Conservation (phyloP, 1,140 invertebrate genomes). For the Onthophagus taurus region DNA sequence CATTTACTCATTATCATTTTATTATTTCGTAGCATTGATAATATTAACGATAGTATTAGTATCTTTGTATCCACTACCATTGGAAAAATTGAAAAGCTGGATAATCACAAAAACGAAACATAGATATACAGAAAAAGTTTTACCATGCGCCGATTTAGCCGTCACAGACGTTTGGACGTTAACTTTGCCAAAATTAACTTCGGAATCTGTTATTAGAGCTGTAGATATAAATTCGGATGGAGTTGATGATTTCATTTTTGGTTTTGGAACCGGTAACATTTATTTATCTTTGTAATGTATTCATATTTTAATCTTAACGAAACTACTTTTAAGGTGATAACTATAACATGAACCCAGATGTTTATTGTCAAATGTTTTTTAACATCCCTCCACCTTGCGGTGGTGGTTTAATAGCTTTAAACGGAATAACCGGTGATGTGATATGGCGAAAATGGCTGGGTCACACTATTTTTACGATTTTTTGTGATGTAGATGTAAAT, state of each 20-base stretch:
- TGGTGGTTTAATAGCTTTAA: conserved; percentile 67
- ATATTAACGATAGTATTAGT: conserved; percentile 52
- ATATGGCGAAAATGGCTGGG: conserved; percentile 67
- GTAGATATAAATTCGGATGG: conserved; percentile 67
- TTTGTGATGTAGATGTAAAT: conserved; percentile 66
- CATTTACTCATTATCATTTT: not conserved
- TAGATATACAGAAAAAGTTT: conserved; percentile 32
- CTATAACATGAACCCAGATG: conserved; percentile 25
- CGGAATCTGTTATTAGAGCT: conserved; percentile 63
- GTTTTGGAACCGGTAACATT: conserved; percentile 63
- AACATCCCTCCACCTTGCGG: conserved; percentile 54
- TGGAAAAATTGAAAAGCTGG: conserved; percentile 51
- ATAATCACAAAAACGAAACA: conserved; percentile 32
- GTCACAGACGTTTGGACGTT: conserved; percentile 61
- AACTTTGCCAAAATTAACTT: conserved; percentile 62
- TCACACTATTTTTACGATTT: conserved; percentile 65
- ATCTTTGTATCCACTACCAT: conserved; percentile 53
- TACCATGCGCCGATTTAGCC: conserved; percentile 59
- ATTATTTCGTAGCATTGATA: conserved; percentile 44
- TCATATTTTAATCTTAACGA: not conserved
- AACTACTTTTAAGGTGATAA: conserved; percentile 27
- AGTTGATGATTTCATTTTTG: conserved; percentile 65
- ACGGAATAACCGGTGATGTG: conserved; percentile 61
- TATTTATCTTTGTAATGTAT: too few relatives aligned
- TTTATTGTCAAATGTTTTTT: conserved; percentile 58